These are phyloP conservation scores for Euschistus heros DNA, from an alignment of 1,140 invertebrate genomes.

Conservation along the genomic window DNA sequence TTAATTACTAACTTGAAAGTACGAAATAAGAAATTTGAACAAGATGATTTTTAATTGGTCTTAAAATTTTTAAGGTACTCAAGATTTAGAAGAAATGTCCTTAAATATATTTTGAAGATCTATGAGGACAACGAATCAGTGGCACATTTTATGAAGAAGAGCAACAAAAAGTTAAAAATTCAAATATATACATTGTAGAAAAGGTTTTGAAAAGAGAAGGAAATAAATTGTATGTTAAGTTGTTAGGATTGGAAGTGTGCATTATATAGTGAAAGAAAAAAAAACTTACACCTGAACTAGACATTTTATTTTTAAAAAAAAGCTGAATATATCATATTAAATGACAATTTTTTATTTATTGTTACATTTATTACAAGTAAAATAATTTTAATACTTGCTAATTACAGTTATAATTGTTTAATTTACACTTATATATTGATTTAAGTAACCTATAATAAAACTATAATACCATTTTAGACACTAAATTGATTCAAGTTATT, in stretches of 20 bases:
- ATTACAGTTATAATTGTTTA: too few species aligned
- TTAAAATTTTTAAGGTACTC: conserved; percentile 20
- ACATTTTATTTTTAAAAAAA: too few species aligned
- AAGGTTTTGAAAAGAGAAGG: conserved; percentile 26
- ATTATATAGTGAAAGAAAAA: conserved; percentile 1
- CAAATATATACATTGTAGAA: conserved; percentile 33
- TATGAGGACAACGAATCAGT: conserved; percentile 1
- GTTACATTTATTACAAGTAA: too few species aligned
- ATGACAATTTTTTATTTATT: too few species aligned
- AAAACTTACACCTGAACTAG: too few species aligned
- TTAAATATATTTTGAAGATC: conserved; percentile 19
- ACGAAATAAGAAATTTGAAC: not conserved
- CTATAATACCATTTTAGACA: too few species aligned
- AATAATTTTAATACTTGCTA: too few species aligned
- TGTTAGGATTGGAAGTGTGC: conserved; percentile 21
- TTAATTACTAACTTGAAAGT: not conserved
- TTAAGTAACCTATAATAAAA: too few species aligned
- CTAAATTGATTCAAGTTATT: too few species aligned
- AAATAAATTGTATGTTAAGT: conserved; percentile 22
- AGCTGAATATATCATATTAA: too few species aligned
- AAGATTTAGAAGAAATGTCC: conserved; percentile 18
- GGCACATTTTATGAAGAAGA: conserved; percentile 23
- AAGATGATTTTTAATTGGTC: conserved; percentile 20
- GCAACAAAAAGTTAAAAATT: conserved; percentile 26
- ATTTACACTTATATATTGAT: too few species aligned